Percentiles rank a stretch among this genome's conserved stretches.
phyloP scores from a whole-genome alignment of 2,113 vertebrate species.

The Pristiophorus japonicus region DNA sequence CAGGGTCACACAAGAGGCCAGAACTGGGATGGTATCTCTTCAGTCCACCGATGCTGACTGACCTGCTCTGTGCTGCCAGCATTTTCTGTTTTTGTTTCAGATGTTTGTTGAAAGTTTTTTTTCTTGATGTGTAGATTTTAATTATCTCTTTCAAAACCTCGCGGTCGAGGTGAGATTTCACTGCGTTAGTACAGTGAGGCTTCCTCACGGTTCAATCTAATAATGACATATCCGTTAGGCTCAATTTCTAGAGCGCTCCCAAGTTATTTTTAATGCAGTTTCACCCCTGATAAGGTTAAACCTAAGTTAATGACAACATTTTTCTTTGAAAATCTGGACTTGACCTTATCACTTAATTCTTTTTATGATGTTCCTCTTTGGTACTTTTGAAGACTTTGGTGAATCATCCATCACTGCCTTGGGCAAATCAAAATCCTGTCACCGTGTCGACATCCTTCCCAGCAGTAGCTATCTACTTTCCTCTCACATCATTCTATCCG shows the following conservation, averaged over 20 bases:
- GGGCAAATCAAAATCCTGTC: neutral
- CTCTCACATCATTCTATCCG: neutral
- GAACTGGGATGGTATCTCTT: neutral
- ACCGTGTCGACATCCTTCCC: neutral
- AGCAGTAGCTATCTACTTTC: neutral
- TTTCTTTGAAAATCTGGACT: neutral
- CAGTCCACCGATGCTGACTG: neutral
- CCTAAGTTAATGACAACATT: neutral
- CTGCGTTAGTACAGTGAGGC: neutral
- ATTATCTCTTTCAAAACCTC: neutral
- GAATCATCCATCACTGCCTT: neutral
- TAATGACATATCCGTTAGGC: neutral
- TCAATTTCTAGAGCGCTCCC: neutral
- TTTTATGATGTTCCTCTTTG: neutral
- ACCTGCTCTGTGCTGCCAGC: neutral
- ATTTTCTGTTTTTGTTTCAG: neutral
- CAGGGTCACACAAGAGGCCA: neutral
- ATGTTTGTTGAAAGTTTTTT: neutral
- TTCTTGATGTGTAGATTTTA: neutral
- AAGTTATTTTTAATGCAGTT: neutral
- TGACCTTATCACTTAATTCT: neutral
- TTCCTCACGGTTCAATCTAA: neutral
- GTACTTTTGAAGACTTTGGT: neutral
- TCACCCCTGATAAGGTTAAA: neutral
- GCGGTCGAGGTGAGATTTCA: neutral